Evolutionary conservation across 2,113 vertebrate species (phyloP).

Genomic region (Oceanites oceanicus): DNA sequence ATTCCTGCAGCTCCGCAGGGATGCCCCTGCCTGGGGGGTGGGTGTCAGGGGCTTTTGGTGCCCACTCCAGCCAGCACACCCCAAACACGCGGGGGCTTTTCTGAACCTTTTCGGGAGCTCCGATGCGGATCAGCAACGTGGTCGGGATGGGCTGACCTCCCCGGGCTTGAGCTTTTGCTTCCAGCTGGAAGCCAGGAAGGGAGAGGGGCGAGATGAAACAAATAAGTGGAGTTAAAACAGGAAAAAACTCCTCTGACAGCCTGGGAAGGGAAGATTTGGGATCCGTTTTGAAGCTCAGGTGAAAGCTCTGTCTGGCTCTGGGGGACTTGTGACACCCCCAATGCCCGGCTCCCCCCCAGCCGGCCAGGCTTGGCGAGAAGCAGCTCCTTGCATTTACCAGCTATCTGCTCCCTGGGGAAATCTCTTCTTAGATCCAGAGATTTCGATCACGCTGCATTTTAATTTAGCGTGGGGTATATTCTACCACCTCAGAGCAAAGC

Average conservation of each 20-base stretch:
- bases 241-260: background rate
- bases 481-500: background rate
- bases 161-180: rapidly evolving
- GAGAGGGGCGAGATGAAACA: background rate
- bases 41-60: background rate
- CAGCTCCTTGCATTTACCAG: background rate
- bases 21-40: background rate
- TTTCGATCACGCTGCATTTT: background rate
- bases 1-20: background rate
- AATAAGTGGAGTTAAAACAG: background rate
- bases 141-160: background rate
- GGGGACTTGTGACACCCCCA: background rate
- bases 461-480: background rate
- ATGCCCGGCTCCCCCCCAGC: rapidly evolving
- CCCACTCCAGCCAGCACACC: background rate
- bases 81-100: background rate
- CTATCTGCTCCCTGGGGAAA: background rate
- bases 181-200: background rate
- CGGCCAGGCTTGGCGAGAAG: background rate
- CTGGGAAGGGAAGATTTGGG: background rate
- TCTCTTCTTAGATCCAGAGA: background rate
- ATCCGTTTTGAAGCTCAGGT: background rate
- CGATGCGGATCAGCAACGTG: rapidly evolving
- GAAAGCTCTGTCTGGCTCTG: background rate
- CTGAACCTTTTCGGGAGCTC: background rate